These are phyloP conservation scores for Musca vetustissima DNA, from an alignment of 1,140 invertebrate species.

Conservation along the genomic window DNA sequence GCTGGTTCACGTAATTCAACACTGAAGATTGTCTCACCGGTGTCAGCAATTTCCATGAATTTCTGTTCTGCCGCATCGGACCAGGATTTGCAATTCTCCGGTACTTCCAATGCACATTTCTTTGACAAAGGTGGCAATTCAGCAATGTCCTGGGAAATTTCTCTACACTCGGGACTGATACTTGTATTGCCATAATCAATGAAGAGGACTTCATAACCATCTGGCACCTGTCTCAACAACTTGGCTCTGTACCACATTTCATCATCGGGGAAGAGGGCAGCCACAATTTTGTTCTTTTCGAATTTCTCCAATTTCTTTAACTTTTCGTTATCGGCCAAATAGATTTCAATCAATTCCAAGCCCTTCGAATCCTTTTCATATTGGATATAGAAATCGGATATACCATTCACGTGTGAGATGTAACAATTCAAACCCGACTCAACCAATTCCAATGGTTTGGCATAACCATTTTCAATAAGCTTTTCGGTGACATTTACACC, in stretches of 20 bases:
- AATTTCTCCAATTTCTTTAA: conserved; percentile 38
- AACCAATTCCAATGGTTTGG: conserved; percentile 57
- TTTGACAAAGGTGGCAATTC: conserved; percentile 63
- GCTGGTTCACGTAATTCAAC: conserved; percentile 65
- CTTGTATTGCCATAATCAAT: conserved; percentile 76
- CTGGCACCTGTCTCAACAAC: conserved; percentile 62
- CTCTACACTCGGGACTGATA: conserved; percentile 61
- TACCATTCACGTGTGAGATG: conserved; percentile 68
- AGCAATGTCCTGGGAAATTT: conserved; percentile 66
- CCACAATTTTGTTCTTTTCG: conserved; percentile 64
- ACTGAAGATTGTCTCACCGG: conserved; percentile 67
- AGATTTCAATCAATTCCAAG: conserved; percentile 64
- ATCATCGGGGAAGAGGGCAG: conserved; percentile 70
- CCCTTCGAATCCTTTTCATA: conserved; percentile 63
- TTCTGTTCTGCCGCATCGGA: conserved; percentile 64
- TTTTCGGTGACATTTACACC: conserved; percentile 64
- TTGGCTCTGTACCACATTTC: conserved; percentile 70
- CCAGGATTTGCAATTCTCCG: conserved; percentile 64
- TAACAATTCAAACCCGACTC: conserved; percentile 61
- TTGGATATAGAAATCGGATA: conserved; percentile 72
- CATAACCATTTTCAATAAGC: conserved; percentile 60
- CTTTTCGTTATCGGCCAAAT: conserved; percentile 55
- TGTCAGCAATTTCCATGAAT: conserved; percentile 65
- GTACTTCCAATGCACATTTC: conserved; percentile 65
- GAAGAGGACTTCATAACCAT: conserved; percentile 68